Evolutionary conservation across 2,888 invertebrate species (phyloP).

Genomic region (Latheticus oryzae): DNA sequence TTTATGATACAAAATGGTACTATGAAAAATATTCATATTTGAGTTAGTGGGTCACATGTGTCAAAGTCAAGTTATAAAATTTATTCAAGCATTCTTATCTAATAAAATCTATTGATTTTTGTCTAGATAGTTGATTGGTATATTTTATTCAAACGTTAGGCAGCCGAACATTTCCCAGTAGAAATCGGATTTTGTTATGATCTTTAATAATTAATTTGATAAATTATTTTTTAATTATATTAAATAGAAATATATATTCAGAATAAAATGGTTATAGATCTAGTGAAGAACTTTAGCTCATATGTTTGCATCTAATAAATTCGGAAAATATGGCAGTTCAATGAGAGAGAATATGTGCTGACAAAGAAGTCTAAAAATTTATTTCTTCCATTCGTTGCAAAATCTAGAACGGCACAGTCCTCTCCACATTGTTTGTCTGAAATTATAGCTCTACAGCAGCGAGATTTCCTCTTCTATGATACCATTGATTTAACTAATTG

Average conservation of each 20-base stretch:
- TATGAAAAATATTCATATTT: neutral
- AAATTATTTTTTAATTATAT: no score
- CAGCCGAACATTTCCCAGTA: no score
- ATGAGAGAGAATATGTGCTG: slow-evolving; percentile 27
- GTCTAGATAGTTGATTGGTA: slow-evolving; percentile 5
- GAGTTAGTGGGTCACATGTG: slow-evolving; percentile 26
- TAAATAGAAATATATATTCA: no score
- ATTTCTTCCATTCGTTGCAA: slow-evolving; percentile 17
- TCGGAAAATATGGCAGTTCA: slow-evolving; percentile 26
- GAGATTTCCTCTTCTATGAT: slow-evolving; percentile 5
- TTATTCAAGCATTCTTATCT: slow-evolving; percentile 31
- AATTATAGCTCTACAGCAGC: slow-evolving; percentile 17
- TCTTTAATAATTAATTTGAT: no score
- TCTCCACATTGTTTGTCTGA: slow-evolving; percentile 8
- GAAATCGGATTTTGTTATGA: neutral
- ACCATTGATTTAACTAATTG: slow-evolving; percentile 22
- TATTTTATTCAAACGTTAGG: slow-evolving; percentile 17
- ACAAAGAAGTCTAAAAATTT: slow-evolving; percentile 26
- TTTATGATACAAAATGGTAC: slow-evolving; percentile 1
- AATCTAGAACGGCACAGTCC: neutral
- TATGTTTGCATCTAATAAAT: slow-evolving; percentile 26
- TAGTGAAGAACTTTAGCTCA: no score
- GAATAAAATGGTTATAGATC: no score
- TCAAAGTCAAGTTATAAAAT: slow-evolving; percentile 24
- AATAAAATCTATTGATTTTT: slow-evolving; percentile 30